A percentile compares a stretch with the other conserved stretches of the same genome.
Conservation (phyloP, 2,888 invertebrate genomes). For the Drosophila nr. medialis region DNA sequence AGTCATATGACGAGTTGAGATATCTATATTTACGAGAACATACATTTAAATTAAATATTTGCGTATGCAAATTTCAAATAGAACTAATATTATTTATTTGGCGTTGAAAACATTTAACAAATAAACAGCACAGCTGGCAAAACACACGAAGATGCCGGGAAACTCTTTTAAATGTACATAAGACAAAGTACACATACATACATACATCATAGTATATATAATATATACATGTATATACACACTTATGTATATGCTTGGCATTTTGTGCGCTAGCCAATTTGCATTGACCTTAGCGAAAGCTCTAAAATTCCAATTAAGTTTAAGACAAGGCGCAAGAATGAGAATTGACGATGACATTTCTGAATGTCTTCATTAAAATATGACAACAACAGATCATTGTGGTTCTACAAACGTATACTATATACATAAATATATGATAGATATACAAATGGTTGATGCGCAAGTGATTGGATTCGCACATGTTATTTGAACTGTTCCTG, state of each 20-base stretch:
- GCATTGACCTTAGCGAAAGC: constrained; percentile 71
- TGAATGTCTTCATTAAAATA: constrained; percentile 67
- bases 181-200: constrained; percentile 3
- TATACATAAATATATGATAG: not conserved
- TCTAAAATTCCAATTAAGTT: constrained; percentile 63
- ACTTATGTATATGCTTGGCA: constrained; percentile 14
- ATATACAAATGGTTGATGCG: constrained; percentile 2
- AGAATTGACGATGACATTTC: constrained; percentile 72
- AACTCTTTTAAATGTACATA: constrained; percentile 39
- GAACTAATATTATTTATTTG: constrained; percentile 45
- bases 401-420: constrained; percentile 4
- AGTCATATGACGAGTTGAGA: constrained; percentile 30
- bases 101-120: constrained; percentile 44
- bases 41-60: constrained; percentile 55
- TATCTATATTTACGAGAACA: constrained; percentile 34
- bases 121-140: constrained; percentile 40
- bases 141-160: constrained; percentile 20
- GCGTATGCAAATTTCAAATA: constrained; percentile 42
- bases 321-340: constrained; percentile 45
- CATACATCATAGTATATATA: not conserved
- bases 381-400: constrained; percentile 49
- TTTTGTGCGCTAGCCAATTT: constrained; percentile 58
- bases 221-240: constrained; percentile 5
- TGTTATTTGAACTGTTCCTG: constrained; percentile 51
- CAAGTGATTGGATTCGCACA: not conserved